Evolutionary conservation across 2,888 invertebrate species (phyloP), one percentile per base, ranked within the genome.

Genomic region (Chrysolina americana): DNA sequence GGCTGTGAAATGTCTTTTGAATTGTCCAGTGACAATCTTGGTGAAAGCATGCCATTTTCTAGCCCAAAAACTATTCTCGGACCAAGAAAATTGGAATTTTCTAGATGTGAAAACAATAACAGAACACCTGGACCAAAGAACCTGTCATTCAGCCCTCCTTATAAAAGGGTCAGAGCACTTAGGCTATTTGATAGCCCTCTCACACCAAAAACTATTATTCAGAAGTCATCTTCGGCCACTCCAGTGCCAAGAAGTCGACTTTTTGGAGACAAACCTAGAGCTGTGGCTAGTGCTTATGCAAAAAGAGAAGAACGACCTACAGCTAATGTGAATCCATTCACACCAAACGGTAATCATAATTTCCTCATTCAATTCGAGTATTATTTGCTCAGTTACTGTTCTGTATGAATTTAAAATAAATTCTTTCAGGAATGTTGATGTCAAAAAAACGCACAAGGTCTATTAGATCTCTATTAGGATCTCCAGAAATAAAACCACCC

Each of bases 241-340:
- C 83, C 84, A 23, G 65, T 89, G 19, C 90, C 90, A 0, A 87
- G 92, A 69, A 89, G 89, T 53, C 88, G 91, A 71, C 88, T 91
- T 5, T 91, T 91, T 71, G 73, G 85, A 6, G 89, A 89, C 50
- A 89, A 89, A 83, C 89, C 89, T 3, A 86, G 88, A 74, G 85
- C 88, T 48, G 87, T 88, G n/a, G 84, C 89, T 13, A 82, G 83
- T 77, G 84, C 85, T 21, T 89, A 88, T 82, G 84, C 82, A 53
- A 89, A 87, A 83, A 83, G 85, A 28, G 89, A 90, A 5, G 89
- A 90, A 0, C 89, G 90, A 74, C 92, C 93, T 0, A 84, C 90
- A 0, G 95, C 93, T 41, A 96, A 96, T 88, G 92, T 96, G 62
- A 96, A 96, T 88, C 96, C 96, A 0, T 96, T 96, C 83, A 95